Conservation (phyloP, 2,113 vertebrate species). For the Daphoenositta chrysoptera region DNA sequence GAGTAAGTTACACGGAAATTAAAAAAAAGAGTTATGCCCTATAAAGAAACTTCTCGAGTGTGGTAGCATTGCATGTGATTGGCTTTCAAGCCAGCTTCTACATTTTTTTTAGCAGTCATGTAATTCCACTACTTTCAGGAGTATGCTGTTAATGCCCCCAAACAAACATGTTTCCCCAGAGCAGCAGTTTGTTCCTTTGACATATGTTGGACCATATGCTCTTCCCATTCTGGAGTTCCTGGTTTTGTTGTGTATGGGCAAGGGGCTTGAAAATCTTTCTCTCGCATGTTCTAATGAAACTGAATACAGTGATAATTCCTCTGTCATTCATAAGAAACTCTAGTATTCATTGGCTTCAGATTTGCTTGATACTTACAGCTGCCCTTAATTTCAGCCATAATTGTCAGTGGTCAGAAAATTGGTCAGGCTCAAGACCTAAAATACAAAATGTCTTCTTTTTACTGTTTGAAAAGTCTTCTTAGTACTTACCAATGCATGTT, state of each 20-base stretch:
- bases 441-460: neutral
- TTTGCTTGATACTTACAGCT: neutral
- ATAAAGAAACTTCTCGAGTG: neutral
- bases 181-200: neutral
- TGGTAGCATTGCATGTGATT: neutral
- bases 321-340: neutral
- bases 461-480: neutral
- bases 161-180: neutral
- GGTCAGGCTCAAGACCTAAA: neutral
- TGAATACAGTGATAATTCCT: neutral
- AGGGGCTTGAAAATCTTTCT: neutral
- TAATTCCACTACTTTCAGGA: neutral
- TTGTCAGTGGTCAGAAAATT: neutral
- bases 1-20: conserved; percentile 72
- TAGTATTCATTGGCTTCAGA: neutral
- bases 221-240: neutral
- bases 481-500: neutral
- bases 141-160: neutral
- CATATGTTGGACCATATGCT: neutral
- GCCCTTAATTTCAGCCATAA: neutral
- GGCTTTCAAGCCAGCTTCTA: neutral
- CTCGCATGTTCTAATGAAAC: neutral
- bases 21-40: accelerated
- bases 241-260: neutral
- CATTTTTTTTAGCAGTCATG: neutral